These are phyloP conservation scores for Shinisaurus crocodilurus DNA, from an alignment of 2,113 vertebrate species.

Conservation along the genomic window DNA sequence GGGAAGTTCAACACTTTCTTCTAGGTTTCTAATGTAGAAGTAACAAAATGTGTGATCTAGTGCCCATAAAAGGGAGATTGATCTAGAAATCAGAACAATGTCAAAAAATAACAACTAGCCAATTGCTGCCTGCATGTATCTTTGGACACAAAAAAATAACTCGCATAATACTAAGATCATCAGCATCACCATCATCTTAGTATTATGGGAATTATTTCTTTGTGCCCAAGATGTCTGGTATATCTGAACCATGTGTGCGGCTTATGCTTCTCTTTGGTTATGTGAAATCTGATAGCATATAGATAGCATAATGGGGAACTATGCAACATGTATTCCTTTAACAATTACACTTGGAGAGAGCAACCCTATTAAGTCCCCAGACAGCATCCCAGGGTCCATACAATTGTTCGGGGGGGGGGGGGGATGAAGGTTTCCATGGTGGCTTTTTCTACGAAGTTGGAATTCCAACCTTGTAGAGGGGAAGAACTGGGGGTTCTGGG, in stretches of 20 bases:
- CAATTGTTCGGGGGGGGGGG: too few relatives aligned
- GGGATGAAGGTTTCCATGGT: too few relatives aligned
- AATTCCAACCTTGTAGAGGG: too few relatives aligned
- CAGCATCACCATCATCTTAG: too few relatives aligned
- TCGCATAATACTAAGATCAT: slow-evolving; percentile 36
- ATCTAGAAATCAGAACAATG: not conserved
- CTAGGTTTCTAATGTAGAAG: too few relatives aligned
- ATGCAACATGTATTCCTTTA: slow-evolving; percentile 48
- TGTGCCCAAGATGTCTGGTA: slow-evolving; percentile 46
- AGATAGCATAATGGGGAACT: slow-evolving; percentile 59
- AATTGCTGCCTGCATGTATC: slow-evolving; percentile 22
- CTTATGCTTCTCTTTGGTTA: slow-evolving; percentile 39
- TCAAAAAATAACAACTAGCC: slow-evolving; percentile 20
- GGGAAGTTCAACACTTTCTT: not conserved
- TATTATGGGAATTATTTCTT: too few relatives aligned
- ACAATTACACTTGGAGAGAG: slow-evolving; percentile 22
- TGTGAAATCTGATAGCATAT: slow-evolving; percentile 43
- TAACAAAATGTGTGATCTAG: not conserved
- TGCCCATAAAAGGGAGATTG: not conserved
- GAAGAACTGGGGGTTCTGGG: too few relatives aligned
- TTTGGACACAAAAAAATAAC: slow-evolving; percentile 40
- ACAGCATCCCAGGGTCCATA: too few relatives aligned
- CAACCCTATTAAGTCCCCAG: too few relatives aligned
- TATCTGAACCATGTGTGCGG: slow-evolving; percentile 23
- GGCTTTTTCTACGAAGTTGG: too few relatives aligned